A percentile compares a stretch with the other conserved stretches of the same genome.
Evolutionary conservation across 2,797 vertebrate species (phyloP).

Genomic region (Ataeniobius toweri): DNA sequence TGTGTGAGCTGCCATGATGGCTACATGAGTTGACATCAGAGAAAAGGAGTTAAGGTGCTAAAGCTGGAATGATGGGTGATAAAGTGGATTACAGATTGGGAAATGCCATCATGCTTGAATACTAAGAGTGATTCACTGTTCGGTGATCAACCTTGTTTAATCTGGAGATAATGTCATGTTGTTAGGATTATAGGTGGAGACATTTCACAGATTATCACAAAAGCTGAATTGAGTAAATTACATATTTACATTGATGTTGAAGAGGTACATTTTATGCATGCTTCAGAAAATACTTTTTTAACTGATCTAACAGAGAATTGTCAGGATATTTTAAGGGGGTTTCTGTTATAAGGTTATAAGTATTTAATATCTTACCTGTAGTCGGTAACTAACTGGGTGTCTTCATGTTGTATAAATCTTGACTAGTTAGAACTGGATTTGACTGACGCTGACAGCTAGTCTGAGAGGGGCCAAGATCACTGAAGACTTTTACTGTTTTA

Average conservation of each 20-base stretch:
- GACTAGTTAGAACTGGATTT: not conserved
- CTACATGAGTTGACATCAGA: slow-evolving; percentile 81
- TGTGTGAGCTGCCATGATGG: slow-evolving; percentile 79
- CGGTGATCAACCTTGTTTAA: slow-evolving; percentile 50
- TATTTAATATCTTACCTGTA: not conserved
- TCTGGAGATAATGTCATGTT: slow-evolving; percentile 48
- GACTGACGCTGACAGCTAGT: not conserved
- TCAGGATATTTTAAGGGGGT: not conserved
- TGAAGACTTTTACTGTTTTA: not conserved
- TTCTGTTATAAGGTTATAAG: not conserved
- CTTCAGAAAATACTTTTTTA: slow-evolving; percentile 29
- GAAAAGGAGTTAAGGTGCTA: slow-evolving; percentile 79
- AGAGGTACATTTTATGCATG: not conserved
- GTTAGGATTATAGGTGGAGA: slow-evolving; percentile 48
- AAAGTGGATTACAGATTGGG: slow-evolving; percentile 78
- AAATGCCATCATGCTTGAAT: slow-evolving; percentile 71
- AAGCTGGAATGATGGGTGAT: slow-evolving; percentile 77
- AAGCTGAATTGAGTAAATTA: slow-evolving; percentile 12
- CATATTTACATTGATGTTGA: slow-evolving; percentile 7
- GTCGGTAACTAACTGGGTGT: not conserved
- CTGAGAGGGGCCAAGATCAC: not conserved
- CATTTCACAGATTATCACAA: slow-evolving; percentile 40
- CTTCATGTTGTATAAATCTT: not conserved
- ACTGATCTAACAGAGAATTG: slow-evolving; percentile 2
- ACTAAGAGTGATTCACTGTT: slow-evolving; percentile 44